Evolutionary conservation across 2,797 vertebrate species (phyloP).

Genomic region (Balearica regulorum): DNA sequence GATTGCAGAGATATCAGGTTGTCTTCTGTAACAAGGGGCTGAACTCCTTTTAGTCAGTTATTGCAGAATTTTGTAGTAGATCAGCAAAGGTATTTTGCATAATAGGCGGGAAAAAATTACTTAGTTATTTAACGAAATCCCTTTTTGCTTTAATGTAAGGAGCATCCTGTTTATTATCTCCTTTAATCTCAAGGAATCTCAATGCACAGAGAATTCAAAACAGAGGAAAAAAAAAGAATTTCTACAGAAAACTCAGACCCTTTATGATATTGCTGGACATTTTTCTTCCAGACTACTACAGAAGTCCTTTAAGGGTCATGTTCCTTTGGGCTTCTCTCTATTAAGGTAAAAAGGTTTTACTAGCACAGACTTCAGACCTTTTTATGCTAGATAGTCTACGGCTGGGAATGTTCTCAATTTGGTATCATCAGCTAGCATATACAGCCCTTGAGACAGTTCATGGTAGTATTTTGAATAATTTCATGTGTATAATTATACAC

Average conservation of each 20-base stretch:
- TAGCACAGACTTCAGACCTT: background rate
- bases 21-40: background rate
- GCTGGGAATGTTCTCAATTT: background rate
- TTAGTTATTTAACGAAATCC: background rate
- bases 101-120: background rate
- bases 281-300: background rate
- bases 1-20: background rate
- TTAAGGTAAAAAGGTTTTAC: background rate
- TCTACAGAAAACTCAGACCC: background rate
- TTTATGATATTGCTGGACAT: background rate
- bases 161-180: background rate
- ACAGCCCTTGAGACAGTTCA: background rate
- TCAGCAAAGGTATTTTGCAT: background rate
- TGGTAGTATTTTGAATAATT: background rate
- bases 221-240: background rate
- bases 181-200: background rate
- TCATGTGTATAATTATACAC: background rate
- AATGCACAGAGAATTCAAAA: background rate
- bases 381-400: fast-evolving
- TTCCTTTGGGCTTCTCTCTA: background rate
- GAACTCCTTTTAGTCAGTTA: background rate
- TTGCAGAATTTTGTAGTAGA: background rate
- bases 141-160: background rate
- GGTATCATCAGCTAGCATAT: fast-evolving
- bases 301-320: background rate